Percentiles rank a stretch among this genome's conserved stretches.
These are phyloP conservation scores for Pseudorhombus dupliciocellatus DNA, from an alignment of 2,113 vertebrate species.

Conservation along the genomic window DNA sequence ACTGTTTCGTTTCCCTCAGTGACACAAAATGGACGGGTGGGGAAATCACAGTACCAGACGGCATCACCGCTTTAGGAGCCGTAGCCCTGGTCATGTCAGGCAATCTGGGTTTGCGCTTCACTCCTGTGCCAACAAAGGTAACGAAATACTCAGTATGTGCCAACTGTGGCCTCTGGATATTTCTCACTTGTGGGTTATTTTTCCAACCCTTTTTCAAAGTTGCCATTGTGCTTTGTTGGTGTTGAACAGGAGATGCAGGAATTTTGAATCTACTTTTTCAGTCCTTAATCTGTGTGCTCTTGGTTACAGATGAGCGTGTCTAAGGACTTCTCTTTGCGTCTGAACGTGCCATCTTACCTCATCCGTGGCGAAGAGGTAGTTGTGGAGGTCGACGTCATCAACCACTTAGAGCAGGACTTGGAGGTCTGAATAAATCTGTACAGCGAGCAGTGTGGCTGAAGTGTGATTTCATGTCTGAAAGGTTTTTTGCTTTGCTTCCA, in stretches of 20 bases:
- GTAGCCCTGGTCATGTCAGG: slow-evolving; percentile 87
- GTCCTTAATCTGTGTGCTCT: slow-evolving; percentile 23
- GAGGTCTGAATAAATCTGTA: slow-evolving; percentile 78
- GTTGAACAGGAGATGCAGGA: no score
- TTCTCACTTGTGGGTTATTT: neutral
- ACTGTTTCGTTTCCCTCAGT: slow-evolving; percentile 62
- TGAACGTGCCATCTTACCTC: slow-evolving; percentile 85
- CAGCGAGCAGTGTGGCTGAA: neutral
- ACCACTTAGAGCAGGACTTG: slow-evolving; percentile 82
- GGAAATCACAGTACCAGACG: slow-evolving; percentile 83
- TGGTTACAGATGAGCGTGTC: slow-evolving; percentile 83
- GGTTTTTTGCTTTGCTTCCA: neutral
- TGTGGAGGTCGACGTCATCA: slow-evolving; percentile 87
- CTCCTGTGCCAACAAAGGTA: slow-evolving; percentile 80
- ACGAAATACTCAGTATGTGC: neutral
- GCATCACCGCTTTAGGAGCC: slow-evolving; percentile 83
- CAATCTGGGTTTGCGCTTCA: slow-evolving; percentile 81
- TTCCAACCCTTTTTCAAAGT: neutral
- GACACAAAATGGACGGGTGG: slow-evolving; percentile 65
- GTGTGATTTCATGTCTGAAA: neutral
- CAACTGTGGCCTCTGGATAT: neutral
- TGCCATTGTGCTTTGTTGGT: neutral
- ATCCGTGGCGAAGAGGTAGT: slow-evolving; percentile 88
- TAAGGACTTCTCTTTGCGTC: slow-evolving; percentile 87
- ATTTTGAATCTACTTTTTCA: no score